These are phyloP conservation scores for Prionace glauca DNA, from an alignment of 2,797 vertebrate genomes.

Conservation along the genomic window DNA sequence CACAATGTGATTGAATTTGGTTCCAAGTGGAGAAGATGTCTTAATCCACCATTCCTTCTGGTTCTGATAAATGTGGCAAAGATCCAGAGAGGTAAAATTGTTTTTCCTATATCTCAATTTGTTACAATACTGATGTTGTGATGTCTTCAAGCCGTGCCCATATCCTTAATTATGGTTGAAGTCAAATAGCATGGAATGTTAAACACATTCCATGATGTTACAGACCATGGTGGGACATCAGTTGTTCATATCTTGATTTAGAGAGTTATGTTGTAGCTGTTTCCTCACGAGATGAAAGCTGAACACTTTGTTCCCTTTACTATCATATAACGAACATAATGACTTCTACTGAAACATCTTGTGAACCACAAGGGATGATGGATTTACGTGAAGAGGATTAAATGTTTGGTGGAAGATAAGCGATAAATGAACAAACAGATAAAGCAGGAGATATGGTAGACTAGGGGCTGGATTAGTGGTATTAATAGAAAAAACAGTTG, in stretches of 20 bases:
- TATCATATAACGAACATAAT: background rate
- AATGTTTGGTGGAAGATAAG: background rate
- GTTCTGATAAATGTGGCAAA: background rate
- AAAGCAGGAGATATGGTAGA: background rate
- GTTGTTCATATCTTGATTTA: background rate
- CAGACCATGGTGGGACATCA: background rate
- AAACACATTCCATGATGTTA: background rate
- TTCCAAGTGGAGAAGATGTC: background rate
- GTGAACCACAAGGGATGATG: slow-evolving; percentile 3
- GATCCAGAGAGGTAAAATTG: background rate
- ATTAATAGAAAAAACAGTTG: background rate
- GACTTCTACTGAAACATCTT: background rate
- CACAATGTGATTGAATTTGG: background rate
- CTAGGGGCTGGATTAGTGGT: background rate
- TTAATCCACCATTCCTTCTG: background rate
- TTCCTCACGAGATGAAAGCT: background rate
- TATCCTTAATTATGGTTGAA: background rate
- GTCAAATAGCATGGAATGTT: background rate
- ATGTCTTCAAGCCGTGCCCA: background rate
- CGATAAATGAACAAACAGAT: background rate
- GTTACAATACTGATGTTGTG: background rate
- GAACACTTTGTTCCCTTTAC: background rate
- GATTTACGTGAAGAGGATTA: background rate
- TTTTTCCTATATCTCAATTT: background rate
- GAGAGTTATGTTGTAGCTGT: background rate